Conservation (phyloP, 2,888 invertebrate species). For the Miltochrista miniata region DNA sequence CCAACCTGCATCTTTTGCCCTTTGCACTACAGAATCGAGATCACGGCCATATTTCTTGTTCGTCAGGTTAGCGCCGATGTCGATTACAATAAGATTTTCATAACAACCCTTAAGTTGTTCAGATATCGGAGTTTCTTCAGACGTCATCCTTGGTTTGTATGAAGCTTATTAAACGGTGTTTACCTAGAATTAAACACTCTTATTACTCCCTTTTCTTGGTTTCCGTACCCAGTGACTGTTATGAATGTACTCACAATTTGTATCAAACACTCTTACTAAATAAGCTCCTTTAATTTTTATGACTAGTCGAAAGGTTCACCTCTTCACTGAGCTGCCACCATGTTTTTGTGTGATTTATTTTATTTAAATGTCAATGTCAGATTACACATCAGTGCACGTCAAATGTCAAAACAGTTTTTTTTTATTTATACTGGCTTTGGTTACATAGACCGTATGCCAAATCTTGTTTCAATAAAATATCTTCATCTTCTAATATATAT, state of each 20-base stretch:
- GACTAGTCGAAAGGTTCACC: slow-evolving; percentile 72
- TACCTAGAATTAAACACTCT: slow-evolving; percentile 55
- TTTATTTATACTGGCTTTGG: no score
- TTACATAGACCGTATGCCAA: no score
- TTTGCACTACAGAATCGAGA: slow-evolving; percentile 94
- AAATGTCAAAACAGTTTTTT: background rate
- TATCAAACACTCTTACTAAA: slow-evolving; percentile 81
- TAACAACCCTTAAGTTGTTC: slow-evolving; percentile 90
- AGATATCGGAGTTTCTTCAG: slow-evolving; percentile 78
- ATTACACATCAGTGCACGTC: slow-evolving; percentile 5
- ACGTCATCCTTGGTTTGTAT: slow-evolving; percentile 76
- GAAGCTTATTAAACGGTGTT: slow-evolving; percentile 81
- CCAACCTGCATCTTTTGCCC: slow-evolving; percentile 95
- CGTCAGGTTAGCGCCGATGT: slow-evolving; percentile 96
- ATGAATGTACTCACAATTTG: slow-evolving; percentile 69
- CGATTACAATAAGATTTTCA: slow-evolving; percentile 95
- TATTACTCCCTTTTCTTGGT: slow-evolving; percentile 22
- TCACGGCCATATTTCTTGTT: slow-evolving; percentile 97
- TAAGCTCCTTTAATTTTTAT: slow-evolving; percentile 75
- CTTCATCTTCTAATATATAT: no score
- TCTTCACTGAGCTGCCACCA: slow-evolving; percentile 79
- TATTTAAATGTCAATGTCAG: no score
- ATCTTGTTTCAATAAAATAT: no score
- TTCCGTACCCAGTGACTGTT: slow-evolving; percentile 3
- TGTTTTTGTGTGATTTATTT: slow-evolving; percentile 57